A percentile compares a stretch with the other conserved stretches of the same genome.
These are phyloP conservation scores for Fissipunctia ypsillon DNA, from an alignment of 2,888 invertebrate genomes.

Conservation along the genomic window DNA sequence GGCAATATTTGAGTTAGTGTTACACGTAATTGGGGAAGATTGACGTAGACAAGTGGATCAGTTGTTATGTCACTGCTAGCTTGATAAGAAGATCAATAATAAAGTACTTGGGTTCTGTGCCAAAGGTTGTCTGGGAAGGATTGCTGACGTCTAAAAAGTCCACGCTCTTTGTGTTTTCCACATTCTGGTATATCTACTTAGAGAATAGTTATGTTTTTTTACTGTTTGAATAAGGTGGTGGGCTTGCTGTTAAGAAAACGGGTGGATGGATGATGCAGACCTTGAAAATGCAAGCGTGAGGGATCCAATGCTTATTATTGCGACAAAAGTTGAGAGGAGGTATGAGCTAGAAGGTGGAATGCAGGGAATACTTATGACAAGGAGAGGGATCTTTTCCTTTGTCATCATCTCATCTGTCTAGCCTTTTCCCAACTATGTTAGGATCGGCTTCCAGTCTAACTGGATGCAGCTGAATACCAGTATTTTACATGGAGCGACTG, in stretches of 20 bases:
- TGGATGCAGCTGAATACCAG: too few relatives aligned
- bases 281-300: neutral
- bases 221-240: neutral
- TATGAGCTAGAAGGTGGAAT: neutral
- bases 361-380: neutral
- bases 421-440: too few relatives aligned
- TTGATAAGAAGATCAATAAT: neutral
- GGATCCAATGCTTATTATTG: neutral
- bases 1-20: slow-evolving; percentile 57
- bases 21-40: slow-evolving; percentile 35
- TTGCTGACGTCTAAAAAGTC: neutral
- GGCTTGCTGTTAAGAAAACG: neutral
- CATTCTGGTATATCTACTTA: neutral
- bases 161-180: neutral
- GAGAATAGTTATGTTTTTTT: neutral
- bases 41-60: slow-evolving; percentile 32
- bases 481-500: too few relatives aligned
- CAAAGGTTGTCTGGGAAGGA: neutral
- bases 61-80: neutral
- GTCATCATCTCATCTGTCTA: too few relatives aligned
- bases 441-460: too few relatives aligned
- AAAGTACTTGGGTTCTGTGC: neutral
- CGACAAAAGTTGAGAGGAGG: neutral
- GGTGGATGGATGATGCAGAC: neutral
- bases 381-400: neutral